These are phyloP conservation scores for Ophion ventricosus DNA, from an alignment of 2,888 invertebrate species.

Conservation along the genomic window DNA sequence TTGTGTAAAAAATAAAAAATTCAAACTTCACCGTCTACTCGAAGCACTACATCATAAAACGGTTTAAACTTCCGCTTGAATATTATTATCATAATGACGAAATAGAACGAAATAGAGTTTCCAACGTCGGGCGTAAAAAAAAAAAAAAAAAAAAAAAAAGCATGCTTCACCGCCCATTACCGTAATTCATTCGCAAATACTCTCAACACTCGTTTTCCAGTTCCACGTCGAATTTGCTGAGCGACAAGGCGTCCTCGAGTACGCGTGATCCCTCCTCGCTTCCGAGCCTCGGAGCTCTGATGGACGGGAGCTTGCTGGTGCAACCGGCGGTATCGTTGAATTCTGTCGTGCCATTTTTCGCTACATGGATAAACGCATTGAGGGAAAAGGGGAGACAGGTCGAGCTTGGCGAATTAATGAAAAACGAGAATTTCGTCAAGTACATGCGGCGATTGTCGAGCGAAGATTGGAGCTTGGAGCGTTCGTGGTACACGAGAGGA, in stretches of 20 bases:
- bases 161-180: too few species aligned
- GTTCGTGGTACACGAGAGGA: conserved; percentile 79
- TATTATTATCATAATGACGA: too few species aligned
- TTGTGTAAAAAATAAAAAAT: too few species aligned
- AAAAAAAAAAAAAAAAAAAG: too few species aligned
- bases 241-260: conserved; percentile 79
- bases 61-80: too few species aligned
- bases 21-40: too few species aligned
- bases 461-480: conserved; percentile 77
- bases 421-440: conserved; percentile 70
- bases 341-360: conserved; percentile 84
- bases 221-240: conserved; percentile 84
- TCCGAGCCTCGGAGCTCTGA: conserved; percentile 83
- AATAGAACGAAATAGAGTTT: too few species aligned
- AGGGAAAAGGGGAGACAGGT: conserved; percentile 56
- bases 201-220: conserved; percentile 75
- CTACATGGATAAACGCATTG: conserved; percentile 72
- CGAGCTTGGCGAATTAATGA: conserved; percentile 71
- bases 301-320: conserved; percentile 68
- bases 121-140: too few species aligned
- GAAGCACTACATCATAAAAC: too few species aligned
- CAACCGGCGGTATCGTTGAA: conserved; percentile 83
- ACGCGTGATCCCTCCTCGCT: conserved; percentile 83
- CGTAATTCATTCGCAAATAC: not conserved
- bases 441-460: conserved; percentile 75